Percentiles rank a stretch among this genome's conserved stretches.
Evolutionary conservation across 2,113 vertebrate genomes (phyloP).

Genomic region (Halichoerus grypus): DNA sequence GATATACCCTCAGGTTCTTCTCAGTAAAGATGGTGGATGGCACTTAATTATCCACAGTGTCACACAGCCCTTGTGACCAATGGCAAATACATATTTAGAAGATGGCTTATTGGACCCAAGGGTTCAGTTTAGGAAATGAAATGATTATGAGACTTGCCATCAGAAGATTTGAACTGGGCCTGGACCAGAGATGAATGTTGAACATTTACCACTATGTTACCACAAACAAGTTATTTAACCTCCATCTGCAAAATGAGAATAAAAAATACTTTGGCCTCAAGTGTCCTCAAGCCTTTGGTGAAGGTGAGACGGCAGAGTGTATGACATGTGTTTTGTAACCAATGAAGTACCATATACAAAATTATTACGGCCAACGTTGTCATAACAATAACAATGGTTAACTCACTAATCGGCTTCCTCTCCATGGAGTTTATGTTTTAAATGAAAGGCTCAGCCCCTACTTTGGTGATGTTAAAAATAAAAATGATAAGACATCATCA

Average conservation of each 20-base stretch:
- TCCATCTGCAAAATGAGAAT: background rate
- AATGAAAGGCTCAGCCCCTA: background rate
- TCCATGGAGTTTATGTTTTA: background rate
- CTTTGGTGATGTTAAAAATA: background rate
- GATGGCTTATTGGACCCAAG: background rate
- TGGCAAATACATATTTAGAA: conserved; percentile 20
- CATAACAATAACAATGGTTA: background rate
- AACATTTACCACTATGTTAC: background rate
- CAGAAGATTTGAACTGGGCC: background rate
- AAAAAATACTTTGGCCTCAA: background rate
- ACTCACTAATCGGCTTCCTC: background rate
- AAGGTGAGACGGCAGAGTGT: background rate
- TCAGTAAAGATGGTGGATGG: background rate
- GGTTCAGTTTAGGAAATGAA: conserved; percentile 29
- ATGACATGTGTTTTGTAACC: background rate
- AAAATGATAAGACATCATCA: background rate
- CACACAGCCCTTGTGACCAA: background rate
- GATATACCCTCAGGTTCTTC: conserved; percentile 21
- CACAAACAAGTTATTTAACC: background rate
- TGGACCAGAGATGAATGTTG: background rate
- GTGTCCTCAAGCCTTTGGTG: background rate
- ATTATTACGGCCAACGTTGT: background rate
- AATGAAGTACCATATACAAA: background rate
- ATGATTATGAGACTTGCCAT: background rate
- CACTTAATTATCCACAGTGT: conserved; percentile 48